Conservation (phyloP, 2,113 vertebrate species). For the Lamprotornis superbus region DNA sequence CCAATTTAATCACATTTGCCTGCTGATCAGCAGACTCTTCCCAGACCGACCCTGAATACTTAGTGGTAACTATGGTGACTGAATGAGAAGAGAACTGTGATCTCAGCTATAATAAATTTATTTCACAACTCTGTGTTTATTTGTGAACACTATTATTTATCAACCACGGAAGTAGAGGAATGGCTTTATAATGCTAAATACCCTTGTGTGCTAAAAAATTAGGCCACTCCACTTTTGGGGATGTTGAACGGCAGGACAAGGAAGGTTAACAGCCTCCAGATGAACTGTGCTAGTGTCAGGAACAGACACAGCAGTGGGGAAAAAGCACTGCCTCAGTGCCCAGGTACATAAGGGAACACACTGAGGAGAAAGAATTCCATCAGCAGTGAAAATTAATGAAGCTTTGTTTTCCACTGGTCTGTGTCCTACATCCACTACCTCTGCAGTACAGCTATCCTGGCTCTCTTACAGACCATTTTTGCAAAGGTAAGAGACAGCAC, state of each 20-base stretch:
- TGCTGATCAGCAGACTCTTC: not conserved
- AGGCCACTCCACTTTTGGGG: not conserved
- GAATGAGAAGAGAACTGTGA: not conserved
- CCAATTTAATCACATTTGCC: not conserved
- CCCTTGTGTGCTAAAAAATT: not conserved
- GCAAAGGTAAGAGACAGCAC: not conserved
- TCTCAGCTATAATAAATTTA: not conserved
- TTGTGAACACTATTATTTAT: not conserved
- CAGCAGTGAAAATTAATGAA: not conserved
- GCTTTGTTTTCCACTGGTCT: not conserved
- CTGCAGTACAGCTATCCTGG: not conserved
- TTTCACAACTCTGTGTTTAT: not conserved
- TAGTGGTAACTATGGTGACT: not conserved
- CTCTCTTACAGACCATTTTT: not conserved
- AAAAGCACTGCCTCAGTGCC: not conserved
- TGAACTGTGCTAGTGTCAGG: not conserved
- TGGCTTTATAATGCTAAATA: not conserved
- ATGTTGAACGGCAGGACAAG: not conserved
- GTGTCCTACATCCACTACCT: not conserved
- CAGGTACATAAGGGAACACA: not conserved
- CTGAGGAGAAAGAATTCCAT: not conserved
- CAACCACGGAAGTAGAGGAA: not conserved
- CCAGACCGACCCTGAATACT: not conserved
- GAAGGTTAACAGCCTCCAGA: not conserved
- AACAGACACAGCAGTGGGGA: not conserved